Conservation (phyloP, 2,888 invertebrate species). For the Prenolepis imparis region DNA sequence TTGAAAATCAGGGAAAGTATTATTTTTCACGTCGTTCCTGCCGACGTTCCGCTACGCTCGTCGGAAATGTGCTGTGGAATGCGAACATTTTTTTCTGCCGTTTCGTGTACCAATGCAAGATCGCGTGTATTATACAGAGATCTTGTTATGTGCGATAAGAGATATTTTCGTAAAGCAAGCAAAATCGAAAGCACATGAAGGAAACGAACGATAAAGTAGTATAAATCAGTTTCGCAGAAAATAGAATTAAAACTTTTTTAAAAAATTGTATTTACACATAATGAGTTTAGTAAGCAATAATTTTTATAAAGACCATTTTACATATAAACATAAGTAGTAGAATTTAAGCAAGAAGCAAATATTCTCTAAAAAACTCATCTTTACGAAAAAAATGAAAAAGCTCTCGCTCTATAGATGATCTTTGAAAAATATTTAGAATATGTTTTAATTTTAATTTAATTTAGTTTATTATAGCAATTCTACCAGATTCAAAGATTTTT, state of each 20-base stretch:
- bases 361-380: not conserved
- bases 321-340: not conserved
- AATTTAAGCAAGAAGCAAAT: not conserved
- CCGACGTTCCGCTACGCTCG: slow-evolving; percentile 11
- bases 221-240: not conserved
- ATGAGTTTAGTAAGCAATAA: not conserved
- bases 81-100: not conserved
- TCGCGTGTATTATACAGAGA: not conserved
- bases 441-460: not conserved
- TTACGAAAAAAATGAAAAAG: not conserved
- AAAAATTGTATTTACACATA: too few relatives aligned
- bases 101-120: not conserved
- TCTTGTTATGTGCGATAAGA: not conserved
- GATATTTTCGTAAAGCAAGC: not conserved
- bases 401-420: not conserved
- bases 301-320: not conserved
- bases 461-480: not conserved
- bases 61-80: slow-evolving; percentile 29
- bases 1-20: not conserved
- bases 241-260: not conserved
- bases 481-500: not conserved
- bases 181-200: not conserved
- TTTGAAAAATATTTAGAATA: not conserved
- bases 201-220: not conserved
- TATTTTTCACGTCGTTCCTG: slow-evolving; percentile 34